A percentile compares a stretch with the other conserved stretches of the same genome.
Evolutionary conservation across 2,113 vertebrate species (phyloP).

Genomic region (Hoplias malabaricus): DNA sequence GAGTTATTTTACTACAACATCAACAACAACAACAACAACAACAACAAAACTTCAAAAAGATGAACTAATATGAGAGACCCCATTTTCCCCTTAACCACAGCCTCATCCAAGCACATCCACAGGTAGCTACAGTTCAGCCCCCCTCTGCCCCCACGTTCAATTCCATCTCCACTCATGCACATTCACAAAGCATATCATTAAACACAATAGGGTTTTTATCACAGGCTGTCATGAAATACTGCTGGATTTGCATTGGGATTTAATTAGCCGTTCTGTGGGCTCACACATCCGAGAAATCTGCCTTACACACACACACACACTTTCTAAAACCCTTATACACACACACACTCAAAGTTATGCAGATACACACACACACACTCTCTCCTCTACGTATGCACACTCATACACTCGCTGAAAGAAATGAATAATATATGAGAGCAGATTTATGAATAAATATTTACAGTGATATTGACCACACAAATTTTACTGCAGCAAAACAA

Average conservation of each 20-base stretch:
- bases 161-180: constrained; percentile 73
- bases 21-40: not conserved
- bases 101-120: constrained; percentile 17
- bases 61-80: too few species aligned
- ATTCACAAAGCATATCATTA: constrained; percentile 82
- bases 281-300: constrained; percentile 75
- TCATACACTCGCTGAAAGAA: constrained; percentile 36
- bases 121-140: constrained; percentile 38
- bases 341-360: constrained; percentile 42
- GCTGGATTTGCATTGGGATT: constrained; percentile 81
- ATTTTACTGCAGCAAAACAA: not conserved
- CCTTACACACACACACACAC: constrained; percentile 44
- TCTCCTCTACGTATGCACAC: not conserved
- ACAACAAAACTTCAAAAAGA: not conserved
- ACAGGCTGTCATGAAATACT: constrained; percentile 76
- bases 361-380: not conserved
- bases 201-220: constrained; percentile 83
- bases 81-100: not conserved
- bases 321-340: not conserved
- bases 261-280: constrained; percentile 76
- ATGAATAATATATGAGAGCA: constrained; percentile 38
- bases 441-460: constrained; percentile 48
- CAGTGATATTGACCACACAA: constrained; percentile 18
- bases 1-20: too few species aligned
- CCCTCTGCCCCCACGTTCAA: constrained; percentile 62